Conservation (phyloP, 2,113 vertebrate species). For the Thomomys bottae region DNA sequence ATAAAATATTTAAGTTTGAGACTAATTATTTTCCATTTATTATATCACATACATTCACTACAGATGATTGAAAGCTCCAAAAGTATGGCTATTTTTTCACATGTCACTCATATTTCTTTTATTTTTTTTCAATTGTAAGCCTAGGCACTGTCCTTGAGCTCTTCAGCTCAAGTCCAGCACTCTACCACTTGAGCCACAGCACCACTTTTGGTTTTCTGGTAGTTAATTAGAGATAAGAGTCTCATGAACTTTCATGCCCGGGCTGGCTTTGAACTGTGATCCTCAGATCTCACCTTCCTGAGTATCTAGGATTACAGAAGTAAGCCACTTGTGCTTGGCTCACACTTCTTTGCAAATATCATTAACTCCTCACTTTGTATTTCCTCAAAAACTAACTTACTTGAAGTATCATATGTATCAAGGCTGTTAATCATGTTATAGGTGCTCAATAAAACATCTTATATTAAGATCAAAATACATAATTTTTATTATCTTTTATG, state of each 20-base stretch:
- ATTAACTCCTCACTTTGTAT: not conserved
- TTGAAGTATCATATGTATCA: not conserved
- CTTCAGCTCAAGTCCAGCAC: no score
- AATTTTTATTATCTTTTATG: not conserved
- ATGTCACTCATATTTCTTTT: not conserved
- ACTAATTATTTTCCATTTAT: not conserved
- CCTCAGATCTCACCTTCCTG: no score
- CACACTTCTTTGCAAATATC: not conserved
- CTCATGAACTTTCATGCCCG: no score
- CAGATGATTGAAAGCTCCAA: not conserved
- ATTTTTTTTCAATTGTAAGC: no score
- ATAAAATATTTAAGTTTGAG: not conserved
- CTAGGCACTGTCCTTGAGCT: no score
- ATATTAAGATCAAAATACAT: not conserved
- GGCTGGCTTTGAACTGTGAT: no score
- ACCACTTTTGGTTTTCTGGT: no score
- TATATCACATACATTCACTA: not conserved
- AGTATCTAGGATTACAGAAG: no score
- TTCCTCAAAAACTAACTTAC: not conserved
- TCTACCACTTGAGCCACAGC: no score
- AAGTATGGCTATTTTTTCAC: not conserved
- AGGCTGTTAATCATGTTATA: not conserved
- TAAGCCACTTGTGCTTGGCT: no score
- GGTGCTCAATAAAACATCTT: not conserved
- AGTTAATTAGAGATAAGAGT: no score